A percentile compares a stretch with the other conserved stretches of the same genome.
phyloP scores from a whole-genome alignment of 2,888 invertebrate genomes.

The Beris morrisii region DNA sequence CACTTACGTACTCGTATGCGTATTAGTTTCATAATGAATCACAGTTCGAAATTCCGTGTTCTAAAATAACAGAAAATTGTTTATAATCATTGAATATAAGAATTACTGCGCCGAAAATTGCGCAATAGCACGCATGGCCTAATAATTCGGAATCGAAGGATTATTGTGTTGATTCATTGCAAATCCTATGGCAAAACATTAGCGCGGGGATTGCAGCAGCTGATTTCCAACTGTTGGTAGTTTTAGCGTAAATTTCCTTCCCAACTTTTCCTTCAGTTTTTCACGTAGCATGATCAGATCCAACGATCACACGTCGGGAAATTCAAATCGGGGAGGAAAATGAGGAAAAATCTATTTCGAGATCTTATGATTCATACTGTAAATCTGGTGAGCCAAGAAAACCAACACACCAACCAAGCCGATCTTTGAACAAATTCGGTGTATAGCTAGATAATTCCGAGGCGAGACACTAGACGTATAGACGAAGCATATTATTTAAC shows the following conservation, averaged over 20 bases:
- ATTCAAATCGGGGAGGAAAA: slow-evolving; percentile 9
- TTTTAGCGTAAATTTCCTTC: background rate
- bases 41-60: no score
- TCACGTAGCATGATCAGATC: background rate
- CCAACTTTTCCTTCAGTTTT: slow-evolving; percentile 11
- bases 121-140: slow-evolving; percentile 13
- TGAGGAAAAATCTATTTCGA: slow-evolving; percentile 28
- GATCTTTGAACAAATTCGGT: background rate
- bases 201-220: background rate
- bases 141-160: slow-evolving; percentile 9
- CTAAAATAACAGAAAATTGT: no score
- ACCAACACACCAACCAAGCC: slow-evolving; percentile 5
- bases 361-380: slow-evolving; percentile 24
- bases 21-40: no score
- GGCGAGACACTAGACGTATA: slow-evolving; percentile 32
- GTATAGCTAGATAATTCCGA: slow-evolving; percentile 1
- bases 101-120: no score
- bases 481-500: slow-evolving; percentile 23
- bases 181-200: background rate
- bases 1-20: no score
- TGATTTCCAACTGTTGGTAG: slow-evolving; percentile 17
- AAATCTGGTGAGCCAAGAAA: slow-evolving; percentile 14
- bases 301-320: slow-evolving; percentile 3
- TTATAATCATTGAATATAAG: no score
- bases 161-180: slow-evolving; percentile 24